Base-by-base conservation (phyloP, 53 echinoderm and acorn worm species). In the Antedon mediterranea region DNA sequence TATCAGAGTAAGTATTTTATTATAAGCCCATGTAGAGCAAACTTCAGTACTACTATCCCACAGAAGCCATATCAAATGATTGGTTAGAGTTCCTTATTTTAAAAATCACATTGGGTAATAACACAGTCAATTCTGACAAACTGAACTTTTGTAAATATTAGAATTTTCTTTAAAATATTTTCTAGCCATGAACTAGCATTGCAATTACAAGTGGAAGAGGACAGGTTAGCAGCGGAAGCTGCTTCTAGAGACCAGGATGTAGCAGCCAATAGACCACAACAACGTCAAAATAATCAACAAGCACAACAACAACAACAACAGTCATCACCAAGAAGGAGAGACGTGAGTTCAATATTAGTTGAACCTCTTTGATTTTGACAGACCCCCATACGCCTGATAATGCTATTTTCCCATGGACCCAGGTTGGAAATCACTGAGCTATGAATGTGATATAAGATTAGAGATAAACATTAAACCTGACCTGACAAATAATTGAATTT, bases 171-270 rank as follows among this genome's bases (percentile, higher is more conserved):
- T n/a, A n/a, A n/a, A n/a, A n/a, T n/a, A n/a, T n/a, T n/a, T n/a
- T n/a, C n/a, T n/a, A 98, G 98, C 43, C 98, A 93, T 73, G 87
- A 98, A 71, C 73, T 98, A 30, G 98, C 98, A 5, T 77, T 98
- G 83, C 90, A 88, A 79, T 83, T 98, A 20, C 98, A 98, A 73
- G 84, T 90, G 71, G 92, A 98, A 32, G 98, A 98, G 57, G 92
- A 98, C 70, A 57, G 83, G 75, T 32, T 57, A 34, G 78, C 74
- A 37, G 78, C 79, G 72, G 71, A 78, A 71, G 57, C 86, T 78
- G 79, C 83, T 33, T 74, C 77, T 73, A 74, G 82, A 72, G 32
- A 83, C 79, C 78, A 90, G 43, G 73, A 86, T 71, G 88, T 87
- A 71, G 80, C 79, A 43, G 74, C 72, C 57, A 74, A 26, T 4